Base-by-base conservation (phyloP, 92 coral and sea anemone species). In the Porites divaricata region DNA sequence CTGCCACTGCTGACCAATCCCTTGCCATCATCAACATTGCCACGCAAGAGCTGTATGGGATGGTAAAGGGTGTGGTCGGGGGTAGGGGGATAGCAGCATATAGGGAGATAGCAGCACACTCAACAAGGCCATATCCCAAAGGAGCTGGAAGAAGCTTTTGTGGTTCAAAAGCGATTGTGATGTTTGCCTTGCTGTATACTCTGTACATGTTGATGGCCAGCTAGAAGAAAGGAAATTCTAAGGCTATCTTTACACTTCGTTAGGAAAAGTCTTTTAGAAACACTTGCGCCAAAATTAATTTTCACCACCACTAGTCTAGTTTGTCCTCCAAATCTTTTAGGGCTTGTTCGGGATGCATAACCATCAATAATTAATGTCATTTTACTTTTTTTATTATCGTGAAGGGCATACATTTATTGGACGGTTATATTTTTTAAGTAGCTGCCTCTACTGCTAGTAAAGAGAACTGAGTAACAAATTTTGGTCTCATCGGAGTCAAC, bases 21-120 rank as follows among this genome's bases (percentile, higher is more conserved):
- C 89, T 85, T 3, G 92, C 79, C 85, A 68, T 89, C 63, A 89
- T 89, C 74, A 49, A 89, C 78, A 75, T 77, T 14, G 59, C 81
- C 14, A 73, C 81, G 50, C 77, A 67, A 17, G n/a, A 77, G 81
- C 20, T 84, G 26, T 66, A 89, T 17, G 89, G 86, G 66, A 85
- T 56, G 76, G 76, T 89, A 26, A 3, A 53, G 81, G 86, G 50
- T 0, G 89, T 89, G 19, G 80, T 64, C n/a, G 85, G 77, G 14
- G 92, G 81, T 12, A 11, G 7, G 11, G 35, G 78, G 20, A 10
- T 86, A 8, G 78, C n/a, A n/a, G n/a, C n/a, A n/a, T n/a, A n/a
- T n/a, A n/a, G n/a, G n/a, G n/a, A n/a, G n/a, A n/a, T 85, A 12
- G 86, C 81, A 53, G 92, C 85, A 20, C 61, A 14, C 24, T 63